Conservation (phyloP, 2,113 vertebrate species). For the Gallinago undulata region DNA sequence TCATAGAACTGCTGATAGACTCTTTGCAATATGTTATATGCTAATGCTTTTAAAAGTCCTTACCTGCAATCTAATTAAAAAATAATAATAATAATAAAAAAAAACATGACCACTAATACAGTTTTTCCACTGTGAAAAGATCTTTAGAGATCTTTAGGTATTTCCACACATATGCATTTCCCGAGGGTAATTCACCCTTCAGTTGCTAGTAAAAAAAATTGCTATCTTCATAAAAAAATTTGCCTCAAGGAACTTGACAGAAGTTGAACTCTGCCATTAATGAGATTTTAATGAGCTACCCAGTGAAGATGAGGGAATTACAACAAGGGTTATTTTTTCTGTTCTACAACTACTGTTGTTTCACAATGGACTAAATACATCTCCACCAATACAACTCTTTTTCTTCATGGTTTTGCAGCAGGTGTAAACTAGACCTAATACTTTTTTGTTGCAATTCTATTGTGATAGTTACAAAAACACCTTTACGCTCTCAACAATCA, state of each 20-base stretch:
- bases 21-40: background rate
- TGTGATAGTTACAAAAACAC: conserved; percentile 20
- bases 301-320: conserved; percentile 16
- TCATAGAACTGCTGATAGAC: background rate
- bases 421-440: background rate
- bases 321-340: background rate
- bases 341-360: background rate
- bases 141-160: background rate
- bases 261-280: conserved; percentile 65
- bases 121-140: background rate
- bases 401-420: background rate
- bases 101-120: conserved; percentile 16
- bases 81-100: background rate
- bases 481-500: conserved; percentile 34
- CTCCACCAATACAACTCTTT: background rate
- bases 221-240: conserved; percentile 49
- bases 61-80: background rate
- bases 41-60: background rate
- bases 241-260: conserved; percentile 56
- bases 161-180: background rate
- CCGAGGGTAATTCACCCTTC: conserved; percentile 34
- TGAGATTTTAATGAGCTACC: conserved; percentile 72
- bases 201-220: conserved; percentile 50
- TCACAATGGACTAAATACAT: background rate
- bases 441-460: conserved; percentile 17